Base-by-base conservation (phyloP, 2,888 invertebrate genomes). In the Ommatoiulus sabulosus region DNA sequence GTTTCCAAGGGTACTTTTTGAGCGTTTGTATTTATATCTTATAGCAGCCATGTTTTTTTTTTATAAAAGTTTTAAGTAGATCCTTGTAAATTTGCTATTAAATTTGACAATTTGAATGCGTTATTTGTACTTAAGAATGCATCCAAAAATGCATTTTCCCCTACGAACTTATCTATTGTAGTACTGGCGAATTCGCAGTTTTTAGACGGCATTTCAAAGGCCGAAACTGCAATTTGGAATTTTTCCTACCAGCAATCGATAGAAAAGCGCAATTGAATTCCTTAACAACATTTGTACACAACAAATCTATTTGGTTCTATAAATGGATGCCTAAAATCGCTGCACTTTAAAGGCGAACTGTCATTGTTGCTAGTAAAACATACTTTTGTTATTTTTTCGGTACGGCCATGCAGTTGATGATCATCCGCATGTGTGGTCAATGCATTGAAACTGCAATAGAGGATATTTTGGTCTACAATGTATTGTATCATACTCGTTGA, bases 251-350 rank as follows among this genome's bases (percentile, higher is more conserved):
- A 63, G 63, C n/a, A n/a, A 63, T 63, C 63, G 63, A 63, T 63
- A 20, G 63, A 63, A 63, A 63, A 63, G 63, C 63, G 63, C 63
- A 63, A 63, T 63, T 63, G 63, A 63, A 63, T 63, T 63, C 63
- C 63, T 63, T 63, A 63, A 63, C 63, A 20, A 63, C 63, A 63
- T 63, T 63, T 63, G 63, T 63, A 63, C 63, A 63, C 63, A 63
- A 63, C 63, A 63, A 63, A 63, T 63, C 63, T 63, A 63, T 63
- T 63, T 63, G 63, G 63, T 10, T 20, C 63, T 63, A 63, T 63
- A 63, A 63, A 63, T 63, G 63, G 63, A 63, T 63, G 20, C 63
- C 20, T 5, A 63, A 63, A 63, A 20, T n/a, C 63, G 63, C 10
- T 63, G 63, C 63, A 63, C 5, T 52, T 63, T 63, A 63, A 63